phyloP scores from a whole-genome alignment of 2,797 vertebrate genomes.

The Novumbra hubbsi region DNA sequence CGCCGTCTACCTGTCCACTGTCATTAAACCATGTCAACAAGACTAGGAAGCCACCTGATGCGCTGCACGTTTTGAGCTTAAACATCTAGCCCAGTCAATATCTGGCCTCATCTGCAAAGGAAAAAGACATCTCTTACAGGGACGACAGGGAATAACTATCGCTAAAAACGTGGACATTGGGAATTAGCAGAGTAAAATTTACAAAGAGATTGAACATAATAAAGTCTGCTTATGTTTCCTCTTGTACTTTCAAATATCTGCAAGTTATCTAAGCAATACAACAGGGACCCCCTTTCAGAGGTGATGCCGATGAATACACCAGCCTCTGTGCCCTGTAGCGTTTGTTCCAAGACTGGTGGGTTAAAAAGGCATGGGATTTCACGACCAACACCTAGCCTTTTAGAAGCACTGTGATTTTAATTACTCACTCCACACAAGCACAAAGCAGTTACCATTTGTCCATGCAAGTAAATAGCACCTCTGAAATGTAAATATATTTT shows the following conservation, averaged over 20 bases:
- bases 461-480: constrained; percentile 1
- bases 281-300: background rate
- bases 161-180: background rate
- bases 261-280: constrained; percentile 1
- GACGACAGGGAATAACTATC: no score
- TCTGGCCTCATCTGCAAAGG: background rate
- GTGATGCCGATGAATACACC: background rate
- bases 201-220: no score
- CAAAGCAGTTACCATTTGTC: background rate
- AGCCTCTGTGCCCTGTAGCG: background rate
- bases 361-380: background rate
- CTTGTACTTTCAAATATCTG: background rate
- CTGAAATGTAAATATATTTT: background rate
- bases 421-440: constrained; percentile 9
- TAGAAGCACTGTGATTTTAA: constrained; percentile 4
- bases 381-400: background rate
- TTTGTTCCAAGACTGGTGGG: background rate
- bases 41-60: constrained; percentile 39
- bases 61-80: constrained; percentile 36
- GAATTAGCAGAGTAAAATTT: background rate
- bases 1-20: constrained; percentile 58
- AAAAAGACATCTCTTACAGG: background rate
- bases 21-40: constrained; percentile 56
- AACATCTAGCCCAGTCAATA: background rate
- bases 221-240: background rate